Base-by-base conservation (phyloP, 2,888 invertebrate species). In the Sturmia bella region DNA sequence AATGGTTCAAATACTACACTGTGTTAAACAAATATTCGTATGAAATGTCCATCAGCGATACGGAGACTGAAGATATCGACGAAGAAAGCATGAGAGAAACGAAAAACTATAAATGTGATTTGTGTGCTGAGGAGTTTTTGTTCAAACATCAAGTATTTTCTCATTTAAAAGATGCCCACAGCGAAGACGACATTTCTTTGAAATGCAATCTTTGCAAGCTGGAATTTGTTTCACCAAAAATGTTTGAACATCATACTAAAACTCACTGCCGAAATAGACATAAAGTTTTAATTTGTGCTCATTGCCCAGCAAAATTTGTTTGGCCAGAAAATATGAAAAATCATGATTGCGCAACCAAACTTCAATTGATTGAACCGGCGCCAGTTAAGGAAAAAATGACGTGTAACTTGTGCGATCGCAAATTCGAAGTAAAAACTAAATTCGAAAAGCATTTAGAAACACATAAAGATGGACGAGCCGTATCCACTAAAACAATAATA, bases 191-290 rank as follows among this genome's bases (percentile, higher is more conserved):
- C 69, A 87, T 91, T 4, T 91, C 91, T 0, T 89, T 91, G 43
- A 91, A 92, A 27, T 93, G 93, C 84, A 91, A 91, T 52, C 87
- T 91, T 12, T 93, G 93, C 85, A 89, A 91, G 21, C 91, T 93
- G 89, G 88, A 92, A 17, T 93, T 93, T 86, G 92, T 92, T 0
- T 91, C 92, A 12, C 84, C 89, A 0, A 91, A 90, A 66, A 90
- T 92, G 12, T 91, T 92, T 0, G 89, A 91, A 0, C 91, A 92
- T 1, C 93, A 93, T 90, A 45, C 92, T 88, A 88, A 91, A 87
- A 84, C 91, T 85, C 90, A 91, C 45, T 91, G 91, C 64, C 84
- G 87, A 12, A 89, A 88, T 76, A 84, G 83, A 6, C 79, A 86
- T 2, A 90, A 88, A 70, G 83, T 87, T 9, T 85, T 87, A 27